A percentile compares a stretch with the other conserved stretches of the same genome.
These are phyloP conservation scores for Eulemur albifrons DNA, from an alignment of 2,797 vertebrate species.

Conservation along the genomic window DNA sequence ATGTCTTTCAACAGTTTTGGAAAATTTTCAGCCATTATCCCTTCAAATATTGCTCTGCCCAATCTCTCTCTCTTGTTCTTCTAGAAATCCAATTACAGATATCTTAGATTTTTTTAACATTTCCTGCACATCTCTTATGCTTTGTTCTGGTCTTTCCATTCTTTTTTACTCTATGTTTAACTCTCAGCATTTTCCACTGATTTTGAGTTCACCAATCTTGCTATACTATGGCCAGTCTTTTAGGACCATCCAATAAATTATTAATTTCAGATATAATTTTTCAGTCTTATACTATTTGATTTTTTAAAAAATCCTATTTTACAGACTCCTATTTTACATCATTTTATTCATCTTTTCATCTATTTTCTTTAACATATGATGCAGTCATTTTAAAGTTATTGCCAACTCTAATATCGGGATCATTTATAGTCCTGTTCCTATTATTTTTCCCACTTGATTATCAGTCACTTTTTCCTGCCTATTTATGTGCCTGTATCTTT, in stretches of 20 bases:
- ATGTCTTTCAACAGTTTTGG: not conserved
- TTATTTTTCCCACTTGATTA: not conserved
- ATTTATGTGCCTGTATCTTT: not conserved
- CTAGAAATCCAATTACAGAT: not conserved
- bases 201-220: not conserved
- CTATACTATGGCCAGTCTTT: not conserved
- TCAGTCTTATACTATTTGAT: not conserved
- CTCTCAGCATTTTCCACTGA: not conserved
- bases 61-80: not conserved
- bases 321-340: not conserved
- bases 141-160: not conserved
- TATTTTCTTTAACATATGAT: not conserved
- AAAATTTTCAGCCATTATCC: not conserved
- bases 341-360: not conserved
- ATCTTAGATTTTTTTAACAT: not conserved
- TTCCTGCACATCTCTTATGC: not conserved
- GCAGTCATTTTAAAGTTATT: not conserved
- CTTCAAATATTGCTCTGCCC: not conserved
- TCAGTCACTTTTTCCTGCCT: not conserved
- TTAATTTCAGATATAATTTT: slow-evolving; percentile 1
- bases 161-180: not conserved
- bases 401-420: not conserved
- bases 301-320: not conserved
- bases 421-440: not conserved
- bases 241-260: not conserved